Base-by-base conservation (phyloP, 1,140 invertebrate species). In the Cydia strobilella region DNA sequence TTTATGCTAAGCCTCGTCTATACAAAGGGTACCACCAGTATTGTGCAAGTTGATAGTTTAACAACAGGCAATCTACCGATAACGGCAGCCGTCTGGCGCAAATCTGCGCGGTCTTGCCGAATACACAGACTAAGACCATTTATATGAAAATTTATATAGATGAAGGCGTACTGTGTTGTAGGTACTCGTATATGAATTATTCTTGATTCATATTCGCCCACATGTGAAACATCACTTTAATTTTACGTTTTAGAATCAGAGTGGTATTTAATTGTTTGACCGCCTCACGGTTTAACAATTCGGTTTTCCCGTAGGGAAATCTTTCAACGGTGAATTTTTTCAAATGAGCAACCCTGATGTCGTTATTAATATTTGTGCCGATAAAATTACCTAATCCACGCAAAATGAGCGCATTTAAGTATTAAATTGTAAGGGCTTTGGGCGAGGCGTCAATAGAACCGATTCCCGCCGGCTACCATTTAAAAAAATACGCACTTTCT, bases 131-230 rank as follows among this genome's bases (percentile, higher is more conserved):
- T 39, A n/a, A 31, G 27, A 66, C 42, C 65, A 69, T 39, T 42
- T 69, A 9, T 69, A 69, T 18, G 63, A 66, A 66, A 66, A 66
- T n/a, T n/a, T n/a, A n/a, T n/a, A n/a, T n/a, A n/a, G n/a, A n/a
- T 66, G 13, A 54, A n/a, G 51, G 54, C 15, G 10, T 59, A 59
- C 20, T 18, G 54, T 51, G 54, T 59, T 18, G 20, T 20, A 59
- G 0, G n/a, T n/a, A n/a, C n/a, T n/a, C n/a, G n/a, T n/a, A n/a
- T n/a, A n/a, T 59, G 20, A 23, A 59, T 51, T 5, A 51, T 18
- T 18, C 9, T 59, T 23, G 54, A 23, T n/a, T 59, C 9, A 59
- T n/a, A 18, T 54, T 59, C 10, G 20, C 54, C 18, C 54, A 69
- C 63, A 39, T 69, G 35, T 69, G 27, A 18, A 39, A 69, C 27